A percentile compares a stretch with the other conserved stretches of the same genome.
These are phyloP conservation scores for Thymelicus sylvestris DNA, from an alignment of 2,888 invertebrate genomes.

Conservation along the genomic window DNA sequence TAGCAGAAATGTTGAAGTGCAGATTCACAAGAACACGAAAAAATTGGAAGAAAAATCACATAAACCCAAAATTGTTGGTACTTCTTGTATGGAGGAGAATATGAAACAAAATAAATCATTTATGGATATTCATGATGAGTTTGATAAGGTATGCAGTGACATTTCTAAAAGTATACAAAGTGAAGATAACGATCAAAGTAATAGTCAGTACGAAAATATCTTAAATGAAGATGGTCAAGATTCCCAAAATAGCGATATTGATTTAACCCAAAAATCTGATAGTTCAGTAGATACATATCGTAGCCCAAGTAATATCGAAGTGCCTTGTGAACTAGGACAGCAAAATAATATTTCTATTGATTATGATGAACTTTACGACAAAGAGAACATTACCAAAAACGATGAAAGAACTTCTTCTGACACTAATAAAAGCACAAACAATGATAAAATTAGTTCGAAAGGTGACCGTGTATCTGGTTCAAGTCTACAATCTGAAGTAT, in stretches of 20 bases:
- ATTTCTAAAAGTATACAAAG: too few relatives aligned
- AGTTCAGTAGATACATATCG: constrained; percentile 28
- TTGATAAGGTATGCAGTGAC: too few relatives aligned
- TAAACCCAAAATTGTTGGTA: too few relatives aligned
- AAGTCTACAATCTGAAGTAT: constrained; percentile 60
- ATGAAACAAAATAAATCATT: too few relatives aligned
- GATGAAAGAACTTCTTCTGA: not conserved
- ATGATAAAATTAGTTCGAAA: constrained; percentile 25
- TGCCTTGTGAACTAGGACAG: constrained; percentile 51
- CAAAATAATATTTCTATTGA: constrained; percentile 66
- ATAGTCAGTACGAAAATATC: not conserved
- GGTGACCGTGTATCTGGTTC: constrained; percentile 44
- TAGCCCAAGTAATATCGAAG: constrained; percentile 2
- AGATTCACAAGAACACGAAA: not conserved
- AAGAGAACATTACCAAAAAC: constrained; percentile 35
- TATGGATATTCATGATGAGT: too few relatives aligned
- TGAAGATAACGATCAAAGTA: not conserved
- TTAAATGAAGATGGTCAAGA: not conserved
- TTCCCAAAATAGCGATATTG: constrained; percentile 47
- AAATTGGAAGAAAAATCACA: too few relatives aligned
- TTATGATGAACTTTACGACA: constrained; percentile 65
- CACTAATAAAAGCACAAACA: constrained; percentile 20
- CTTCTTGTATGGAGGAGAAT: too few relatives aligned
- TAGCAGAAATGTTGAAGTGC: constrained; percentile 26
- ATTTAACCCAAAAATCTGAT: constrained; percentile 61